Conservation (phyloP, 2,113 vertebrate genomes). For the Perca schrenkii region DNA sequence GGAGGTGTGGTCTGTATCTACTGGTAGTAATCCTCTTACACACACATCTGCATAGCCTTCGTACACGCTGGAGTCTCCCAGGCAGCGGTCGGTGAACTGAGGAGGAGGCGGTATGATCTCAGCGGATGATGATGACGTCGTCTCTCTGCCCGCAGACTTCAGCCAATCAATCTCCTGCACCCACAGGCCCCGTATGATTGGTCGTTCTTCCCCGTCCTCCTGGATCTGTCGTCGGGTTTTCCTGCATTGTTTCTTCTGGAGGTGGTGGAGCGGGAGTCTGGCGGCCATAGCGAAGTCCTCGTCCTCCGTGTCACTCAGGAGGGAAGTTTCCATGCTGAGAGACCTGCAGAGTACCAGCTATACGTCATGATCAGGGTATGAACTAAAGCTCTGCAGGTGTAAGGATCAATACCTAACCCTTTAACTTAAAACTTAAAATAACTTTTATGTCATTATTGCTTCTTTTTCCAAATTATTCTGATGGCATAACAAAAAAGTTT, state of each 20-base stretch:
- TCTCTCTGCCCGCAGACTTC: constrained; percentile 17
- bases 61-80: constrained; percentile 75
- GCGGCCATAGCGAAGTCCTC: constrained; percentile 8
- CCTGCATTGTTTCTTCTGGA: constrained; percentile 63
- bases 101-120: constrained; percentile 76
- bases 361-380: rapidly evolving
- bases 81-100: constrained; percentile 81
- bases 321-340: neutral
- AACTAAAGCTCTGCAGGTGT: neutral
- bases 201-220: constrained; percentile 44
- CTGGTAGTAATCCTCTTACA: neutral
- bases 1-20: constrained; percentile 13
- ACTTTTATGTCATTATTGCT: neutral
- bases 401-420: neutral
- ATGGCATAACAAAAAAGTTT: neutral
- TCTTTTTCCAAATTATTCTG: neutral
- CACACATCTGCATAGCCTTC: constrained; percentile 16
- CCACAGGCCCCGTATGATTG: constrained; percentile 74
- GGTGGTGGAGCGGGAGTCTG: neutral
- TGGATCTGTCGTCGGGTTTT: constrained; percentile 12
- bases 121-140: neutral
- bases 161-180: constrained; percentile 79
- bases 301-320: constrained; percentile 56
- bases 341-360: constrained; percentile 38
- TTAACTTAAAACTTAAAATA: neutral